phyloP scores from a whole-genome alignment of 2,797 vertebrate species.

The Acrossocheilus wenchowensis region DNA sequence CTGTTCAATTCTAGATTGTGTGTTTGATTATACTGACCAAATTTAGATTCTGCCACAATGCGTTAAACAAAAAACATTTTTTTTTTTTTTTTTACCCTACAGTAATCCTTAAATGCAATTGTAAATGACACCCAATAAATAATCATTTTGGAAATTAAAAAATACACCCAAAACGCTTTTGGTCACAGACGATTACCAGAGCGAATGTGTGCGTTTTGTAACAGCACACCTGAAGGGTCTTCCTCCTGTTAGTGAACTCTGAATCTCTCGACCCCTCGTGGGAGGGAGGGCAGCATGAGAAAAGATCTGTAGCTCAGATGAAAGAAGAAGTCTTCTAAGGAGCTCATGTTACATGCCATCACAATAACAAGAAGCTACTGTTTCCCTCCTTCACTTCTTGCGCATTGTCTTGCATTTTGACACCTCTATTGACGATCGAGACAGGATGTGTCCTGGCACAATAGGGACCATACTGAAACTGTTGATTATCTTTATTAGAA shows the following conservation, averaged over 20 bases:
- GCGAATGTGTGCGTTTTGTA: not conserved
- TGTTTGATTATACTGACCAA: too few relatives aligned
- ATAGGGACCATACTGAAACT: conserved; percentile 91
- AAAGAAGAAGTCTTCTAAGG: conserved; percentile 99
- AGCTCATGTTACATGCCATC: conserved; percentile 92
- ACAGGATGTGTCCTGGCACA: conserved; percentile 88
- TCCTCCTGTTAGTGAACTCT: conserved; percentile 43
- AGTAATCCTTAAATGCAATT: not conserved
- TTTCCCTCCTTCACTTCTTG: conserved; percentile 91
- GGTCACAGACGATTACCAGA: not conserved
- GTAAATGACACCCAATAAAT: not conserved
- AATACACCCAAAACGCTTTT: not conserved
- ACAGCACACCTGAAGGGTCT: conserved; percentile 42
- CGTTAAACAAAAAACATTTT: not conserved
- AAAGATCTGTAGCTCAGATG: conserved; percentile 85
- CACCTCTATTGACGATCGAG: conserved; percentile 81
- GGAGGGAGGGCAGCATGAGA: conserved; percentile 69
- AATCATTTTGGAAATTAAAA: not conserved
- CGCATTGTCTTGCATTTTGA: conserved; percentile 93
- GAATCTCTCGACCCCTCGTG: conserved; percentile 35
- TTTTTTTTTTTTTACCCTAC: not conserved
- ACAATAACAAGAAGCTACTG: conserved; percentile 94
- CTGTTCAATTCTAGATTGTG: not conserved
- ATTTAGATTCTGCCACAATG: not conserved
- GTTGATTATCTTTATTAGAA: conserved; percentile 95